A percentile compares a stretch with the other conserved stretches of the same genome.
These are phyloP conservation scores for Percopsis transmontana DNA, from an alignment of 2,113 vertebrate species.

Conservation along the genomic window DNA sequence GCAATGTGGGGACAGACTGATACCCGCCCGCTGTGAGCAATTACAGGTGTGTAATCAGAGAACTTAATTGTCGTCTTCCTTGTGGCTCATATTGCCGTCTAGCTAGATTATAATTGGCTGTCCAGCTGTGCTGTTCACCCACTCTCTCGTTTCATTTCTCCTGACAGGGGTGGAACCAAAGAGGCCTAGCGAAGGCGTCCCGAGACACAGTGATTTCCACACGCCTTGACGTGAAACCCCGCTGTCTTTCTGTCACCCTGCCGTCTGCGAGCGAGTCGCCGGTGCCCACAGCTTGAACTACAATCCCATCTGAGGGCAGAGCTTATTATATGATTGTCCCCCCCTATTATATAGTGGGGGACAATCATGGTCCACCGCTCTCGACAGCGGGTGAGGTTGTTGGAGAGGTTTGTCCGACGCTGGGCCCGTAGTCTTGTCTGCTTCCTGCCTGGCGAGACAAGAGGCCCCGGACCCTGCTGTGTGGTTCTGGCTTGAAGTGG, in stretches of 20 bases:
- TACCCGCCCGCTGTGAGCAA: neutral
- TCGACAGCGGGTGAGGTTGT: too few relatives aligned
- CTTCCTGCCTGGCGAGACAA: conserved; percentile 10
- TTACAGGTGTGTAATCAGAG: conserved; percentile 1
- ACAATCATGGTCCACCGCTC: neutral
- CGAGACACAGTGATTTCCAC: neutral
- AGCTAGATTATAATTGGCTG: too few relatives aligned
- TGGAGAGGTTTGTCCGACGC: too few relatives aligned
- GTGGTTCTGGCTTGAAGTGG: conserved; percentile 4
- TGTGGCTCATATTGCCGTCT: neutral
- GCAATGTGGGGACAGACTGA: neutral
- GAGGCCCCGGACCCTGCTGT: conserved; percentile 7
- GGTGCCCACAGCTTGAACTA: conserved; percentile 5
- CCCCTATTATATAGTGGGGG: too few relatives aligned
- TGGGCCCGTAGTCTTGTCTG: conserved; percentile 2
- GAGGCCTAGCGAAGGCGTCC: too few relatives aligned
- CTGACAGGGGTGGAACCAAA: neutral
- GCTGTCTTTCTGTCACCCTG: neutral
- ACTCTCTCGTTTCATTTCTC: conserved; percentile 2
- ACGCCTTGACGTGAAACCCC: conserved; percentile 5
- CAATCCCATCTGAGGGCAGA: neutral
- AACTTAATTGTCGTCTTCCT: conserved; percentile 4
- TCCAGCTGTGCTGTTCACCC: conserved; percentile 8
- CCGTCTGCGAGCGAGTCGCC: too few relatives aligned
- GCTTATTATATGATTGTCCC: too few relatives aligned